Conservation (phyloP, 2,888 invertebrate genomes). For the Lutraria lutraria region DNA sequence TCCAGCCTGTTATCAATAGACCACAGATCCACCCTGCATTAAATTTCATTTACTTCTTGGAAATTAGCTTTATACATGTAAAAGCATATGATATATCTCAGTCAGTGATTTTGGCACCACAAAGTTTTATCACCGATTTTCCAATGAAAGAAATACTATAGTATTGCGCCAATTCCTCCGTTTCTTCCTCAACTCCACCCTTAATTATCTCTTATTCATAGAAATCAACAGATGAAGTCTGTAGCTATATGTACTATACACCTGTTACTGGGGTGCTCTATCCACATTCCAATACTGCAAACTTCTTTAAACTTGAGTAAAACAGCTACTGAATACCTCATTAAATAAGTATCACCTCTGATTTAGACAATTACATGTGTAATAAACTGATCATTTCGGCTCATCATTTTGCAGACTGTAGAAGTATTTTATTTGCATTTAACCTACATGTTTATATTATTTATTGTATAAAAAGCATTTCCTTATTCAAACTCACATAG, state of each 20-base stretch:
- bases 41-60: too few relatives aligned
- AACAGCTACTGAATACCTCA: slow-evolving; percentile 13
- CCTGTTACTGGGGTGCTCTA: not conserved
- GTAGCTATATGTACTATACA: not conserved
- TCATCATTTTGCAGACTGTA: not conserved
- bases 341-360: slow-evolving; percentile 13
- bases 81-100: too few relatives aligned
- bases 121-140: too few relatives aligned
- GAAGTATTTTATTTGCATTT: not conserved
- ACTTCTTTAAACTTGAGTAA: slow-evolving; percentile 11
- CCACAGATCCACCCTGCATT: too few relatives aligned
- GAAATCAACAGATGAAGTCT: not conserved
- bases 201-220: slow-evolving; percentile 4
- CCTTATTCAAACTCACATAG: not conserved
- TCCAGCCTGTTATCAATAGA: too few relatives aligned
- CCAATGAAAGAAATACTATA: too few relatives aligned
- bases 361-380: slow-evolving; percentile 18
- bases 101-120: too few relatives aligned
- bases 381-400: slow-evolving; percentile 16
- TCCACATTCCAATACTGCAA: not conserved
- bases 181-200: slow-evolving; percentile 6
- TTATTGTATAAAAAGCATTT: not conserved
- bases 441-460: not conserved
- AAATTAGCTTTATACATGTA: too few relatives aligned
- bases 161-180: too few relatives aligned